Evolutionary conservation across 2,888 invertebrate genomes (phyloP), one percentile per base, ranked within the genome.

Genomic region (Cyclophora punctaria): DNA sequence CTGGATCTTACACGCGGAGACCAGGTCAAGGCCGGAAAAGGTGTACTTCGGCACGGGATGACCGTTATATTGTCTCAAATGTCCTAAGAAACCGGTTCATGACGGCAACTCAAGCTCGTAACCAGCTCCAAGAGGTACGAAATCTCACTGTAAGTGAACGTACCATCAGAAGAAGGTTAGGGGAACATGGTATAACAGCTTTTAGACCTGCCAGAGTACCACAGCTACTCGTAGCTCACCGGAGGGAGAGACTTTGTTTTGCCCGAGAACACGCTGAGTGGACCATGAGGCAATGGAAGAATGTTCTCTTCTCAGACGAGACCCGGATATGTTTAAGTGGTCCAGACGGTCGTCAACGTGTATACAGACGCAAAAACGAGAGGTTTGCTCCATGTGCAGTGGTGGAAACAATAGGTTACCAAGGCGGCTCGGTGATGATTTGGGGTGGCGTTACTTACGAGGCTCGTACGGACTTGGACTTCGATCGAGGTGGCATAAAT

Each of bases 231-330:
- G 20, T 20, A 20, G 20, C 20, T 20, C 20, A 20, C 20, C 20
- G 20, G 20, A 20, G 20, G 20, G 20, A 20, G 20, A 20, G 20
- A 20, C 20, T 20, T 51, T 49, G 48, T 43, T 52, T 56, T 42
- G 56, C 50, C 47, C 50, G 46, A 6, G 48, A 56, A 7, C 56
- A 53, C 7, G 7, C 52, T 5, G 44, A 49, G 50, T 52, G 53
- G 52, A 53, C 48, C 2, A 7, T n/a, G 4, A 43, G 43, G 2
- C 50, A 55, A 43, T 52, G 52, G 20, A 20, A 20, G 20, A 20
- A 20, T 20, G 20, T 20, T 20, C 20, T 20, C 20, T 20, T 20
- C 20, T 47, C 33, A 33, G 43, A 46, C 40, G 6, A 40, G 7
- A 5, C 3, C 7, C 20, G 20, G 20, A 20, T 20, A 20, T 20